Evolutionary conservation across 2,888 invertebrate species (phyloP), one percentile per base, ranked within the genome.

Genomic region (Melinaea marsaeus): DNA sequence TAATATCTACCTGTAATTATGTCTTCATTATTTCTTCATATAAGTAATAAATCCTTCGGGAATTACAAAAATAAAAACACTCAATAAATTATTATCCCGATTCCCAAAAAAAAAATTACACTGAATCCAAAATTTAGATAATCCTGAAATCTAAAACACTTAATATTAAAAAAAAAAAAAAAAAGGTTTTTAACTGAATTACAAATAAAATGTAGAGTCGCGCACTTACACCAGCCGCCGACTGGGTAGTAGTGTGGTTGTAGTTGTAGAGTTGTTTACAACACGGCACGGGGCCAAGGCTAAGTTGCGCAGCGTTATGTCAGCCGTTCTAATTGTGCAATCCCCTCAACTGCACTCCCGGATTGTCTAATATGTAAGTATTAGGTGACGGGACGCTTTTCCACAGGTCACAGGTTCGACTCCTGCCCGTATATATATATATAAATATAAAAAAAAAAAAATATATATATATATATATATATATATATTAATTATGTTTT

Each of bases 281-380:
- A 68, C 70, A 63, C 76, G 76, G 79, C 85, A 83, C 78, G 81
- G 76, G 86, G 89, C 86, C 87, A 87, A 88, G 88, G 88, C 85
- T 84, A 69, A 77, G 79, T 88, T 89, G 88, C 88, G 85, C 85
- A 86, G 86, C 78, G 88, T 90, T 90, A 90, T 89, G 90, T 90
- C 90, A 90, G 89, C 84, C 85, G 89, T 89, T 88, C 90, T 83
- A 89, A 86, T 90, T 90, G 88, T 87, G 90, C 88, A 90, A 90
- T 78, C 78, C 77, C 79, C 78, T 78, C 22, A 22, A 22, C 22
- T 22, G 22, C 22, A 22, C 22, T 51, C 58, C 47, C 22, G 33
- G 57, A 45, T 51, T 63, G 63, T 64, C 64, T 42, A 66, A 58
- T 62, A 55, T 63, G 32, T 33, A 61, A 61, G 22, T 22, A 22